phyloP scores from a whole-genome alignment of 1,140 invertebrate genomes.

The Drosophila navojoa region DNA sequence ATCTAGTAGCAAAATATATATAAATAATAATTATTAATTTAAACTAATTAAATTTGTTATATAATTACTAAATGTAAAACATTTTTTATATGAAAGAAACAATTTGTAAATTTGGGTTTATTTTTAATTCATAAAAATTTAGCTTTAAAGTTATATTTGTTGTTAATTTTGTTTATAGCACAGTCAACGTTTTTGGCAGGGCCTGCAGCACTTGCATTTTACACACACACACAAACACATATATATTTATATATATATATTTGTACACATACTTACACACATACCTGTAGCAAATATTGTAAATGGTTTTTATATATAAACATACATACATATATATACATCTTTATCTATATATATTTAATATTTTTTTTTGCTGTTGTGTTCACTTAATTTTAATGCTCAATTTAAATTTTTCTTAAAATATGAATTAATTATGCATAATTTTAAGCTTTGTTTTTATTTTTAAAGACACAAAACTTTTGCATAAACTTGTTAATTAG shows the following conservation, averaged over 20 bases:
- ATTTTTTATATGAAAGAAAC: background rate
- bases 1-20: constrained; percentile 25
- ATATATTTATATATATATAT: constrained; percentile 22
- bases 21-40: background rate
- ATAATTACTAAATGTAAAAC: constrained; percentile 5
- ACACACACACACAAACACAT: constrained; percentile 12
- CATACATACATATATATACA: background rate
- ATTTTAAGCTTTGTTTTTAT: constrained; percentile 12
- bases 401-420: constrained; percentile 29
- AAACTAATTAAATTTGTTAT: constrained; percentile 17
- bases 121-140: constrained; percentile 17
- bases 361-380: constrained; percentile 47
- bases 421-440: constrained; percentile 6
- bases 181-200: constrained; percentile 46
- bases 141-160: constrained; percentile 32
- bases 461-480: constrained; percentile 27
- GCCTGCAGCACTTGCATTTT: constrained; percentile 60
- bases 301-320: constrained; percentile 62
- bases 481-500: constrained; percentile 62
- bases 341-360: background rate
- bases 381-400: constrained; percentile 66
- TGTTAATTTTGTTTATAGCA: constrained; percentile 57
- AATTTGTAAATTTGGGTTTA: constrained; percentile 11
- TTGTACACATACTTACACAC: constrained; percentile 32
- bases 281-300: constrained; percentile 63